phyloP scores from a whole-genome alignment of 2,113 vertebrate genomes.

The Otocyon megalotis region DNA sequence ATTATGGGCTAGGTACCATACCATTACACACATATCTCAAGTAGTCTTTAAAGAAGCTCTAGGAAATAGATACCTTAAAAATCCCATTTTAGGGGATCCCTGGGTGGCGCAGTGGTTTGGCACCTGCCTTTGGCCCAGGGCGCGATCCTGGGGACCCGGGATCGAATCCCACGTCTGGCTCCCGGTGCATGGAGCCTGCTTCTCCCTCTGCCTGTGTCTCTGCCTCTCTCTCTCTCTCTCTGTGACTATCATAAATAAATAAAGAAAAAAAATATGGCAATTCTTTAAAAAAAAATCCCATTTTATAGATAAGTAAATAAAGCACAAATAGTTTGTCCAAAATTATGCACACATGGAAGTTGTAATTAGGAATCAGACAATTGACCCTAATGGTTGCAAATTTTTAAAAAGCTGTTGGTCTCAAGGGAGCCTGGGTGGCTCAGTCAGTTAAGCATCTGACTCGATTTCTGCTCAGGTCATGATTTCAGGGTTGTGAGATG shows the following conservation, averaged over 20 bases:
- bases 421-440: neutral
- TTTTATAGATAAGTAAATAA: neutral
- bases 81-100: neutral
- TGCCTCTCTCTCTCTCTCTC: too few relatives aligned
- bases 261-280: too few relatives aligned
- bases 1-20: neutral
- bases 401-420: neutral
- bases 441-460: neutral
- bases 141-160: too few relatives aligned
- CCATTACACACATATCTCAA: neutral
- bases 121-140: too few relatives aligned
- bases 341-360: neutral
- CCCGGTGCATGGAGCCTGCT: too few relatives aligned
- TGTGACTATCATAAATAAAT: too few relatives aligned
- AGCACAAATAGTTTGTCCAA: neutral
- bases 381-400: rapidly evolving
- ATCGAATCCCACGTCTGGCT: too few relatives aligned
- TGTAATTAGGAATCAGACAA: neutral
- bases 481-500: neutral
- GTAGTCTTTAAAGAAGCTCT: neutral
- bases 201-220: too few relatives aligned
- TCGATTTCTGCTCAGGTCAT: neutral
- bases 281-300: too few relatives aligned
- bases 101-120: too few relatives aligned
- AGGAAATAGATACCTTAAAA: neutral